phyloP scores from a whole-genome alignment of 1,140 invertebrate species.

The Oryctes rhinoceros region DNA sequence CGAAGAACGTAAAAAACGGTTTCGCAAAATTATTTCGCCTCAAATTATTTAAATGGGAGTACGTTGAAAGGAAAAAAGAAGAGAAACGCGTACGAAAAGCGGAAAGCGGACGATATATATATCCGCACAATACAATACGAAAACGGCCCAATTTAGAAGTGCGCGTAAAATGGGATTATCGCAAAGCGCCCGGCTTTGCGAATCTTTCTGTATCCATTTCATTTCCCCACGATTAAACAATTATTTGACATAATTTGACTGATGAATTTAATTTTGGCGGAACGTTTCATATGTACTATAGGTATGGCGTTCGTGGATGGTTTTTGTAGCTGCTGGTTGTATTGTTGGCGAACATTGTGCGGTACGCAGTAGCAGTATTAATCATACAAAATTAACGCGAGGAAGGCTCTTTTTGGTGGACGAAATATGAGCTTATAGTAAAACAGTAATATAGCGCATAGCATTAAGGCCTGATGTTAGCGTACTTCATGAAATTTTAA shows the following conservation, averaged over 20 bases:
- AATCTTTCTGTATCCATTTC: slow-evolving; percentile 39
- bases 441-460: background rate
- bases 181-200: slow-evolving; percentile 31
- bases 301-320: background rate
- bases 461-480: background rate
- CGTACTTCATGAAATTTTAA: slow-evolving; percentile 20
- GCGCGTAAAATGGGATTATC: slow-evolving; percentile 36
- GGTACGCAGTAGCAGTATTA: background rate
- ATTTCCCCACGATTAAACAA: slow-evolving; percentile 54
- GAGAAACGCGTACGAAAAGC: background rate
- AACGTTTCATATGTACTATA: background rate
- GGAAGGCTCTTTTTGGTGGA: background rate
- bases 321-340: background rate
- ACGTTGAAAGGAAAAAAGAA: background rate
- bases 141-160: slow-evolving; percentile 28
- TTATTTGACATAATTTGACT: slow-evolving; percentile 55
- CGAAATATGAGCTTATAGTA: background rate
- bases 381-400: background rate
- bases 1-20: background rate
- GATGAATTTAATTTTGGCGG: slow-evolving; percentile 56
- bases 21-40: background rate
- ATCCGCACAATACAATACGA: slow-evolving; percentile 24
- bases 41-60: background rate
- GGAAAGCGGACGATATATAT: background rate
- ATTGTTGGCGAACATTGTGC: background rate